Base-by-base conservation (phyloP, 2,888 invertebrate species). In the Ormyrus pomaceus region DNA sequence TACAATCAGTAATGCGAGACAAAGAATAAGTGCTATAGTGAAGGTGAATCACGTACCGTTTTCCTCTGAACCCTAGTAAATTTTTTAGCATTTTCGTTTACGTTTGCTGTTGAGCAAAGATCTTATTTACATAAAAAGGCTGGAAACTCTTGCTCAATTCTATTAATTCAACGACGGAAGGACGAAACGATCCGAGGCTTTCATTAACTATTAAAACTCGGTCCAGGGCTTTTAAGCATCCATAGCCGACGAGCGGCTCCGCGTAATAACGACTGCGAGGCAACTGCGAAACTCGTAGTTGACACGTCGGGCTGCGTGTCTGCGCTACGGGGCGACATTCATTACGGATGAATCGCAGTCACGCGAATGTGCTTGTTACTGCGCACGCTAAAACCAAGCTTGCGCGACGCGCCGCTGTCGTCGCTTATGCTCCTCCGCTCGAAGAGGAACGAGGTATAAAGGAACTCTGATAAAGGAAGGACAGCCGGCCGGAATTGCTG, bases 291-390 rank as follows among this genome's bases (percentile, higher is more conserved):
- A 83, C 81, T 73, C 79, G 82, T 45, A 45, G 65, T 48, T 64
- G 64, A 55, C 62, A 53, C 53, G 34, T 73, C 13, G 9, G 7
- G 9, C 11, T 66, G 55, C 13, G 13, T 70, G 5, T 70, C 34
- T 34, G 19, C 3, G 34, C 34, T 62, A 19, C 9, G 13, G 6
- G 51, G 48, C 79, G 82, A 83, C 84, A 84, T 85, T 87, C 84
- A 83, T 87, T 85, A 84, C 83, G 83, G 80, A 83, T 82, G 82
- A 81, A 82, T 83, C 71, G 80, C 71, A 82, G 85, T 85, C 85
- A 85, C 85, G 86, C 84, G 83, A 84, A 76, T 84, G 82, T 83
- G 68, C 77, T 64, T 82, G 81, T 70, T 59, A 64, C n/a, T n/a
- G 58, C 3, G 56, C 45, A 8, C 34, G 34, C 34, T 34, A 34